Conservation (phyloP, 2,797 vertebrate species). For the Cynodonichthys magdalenae region DNA sequence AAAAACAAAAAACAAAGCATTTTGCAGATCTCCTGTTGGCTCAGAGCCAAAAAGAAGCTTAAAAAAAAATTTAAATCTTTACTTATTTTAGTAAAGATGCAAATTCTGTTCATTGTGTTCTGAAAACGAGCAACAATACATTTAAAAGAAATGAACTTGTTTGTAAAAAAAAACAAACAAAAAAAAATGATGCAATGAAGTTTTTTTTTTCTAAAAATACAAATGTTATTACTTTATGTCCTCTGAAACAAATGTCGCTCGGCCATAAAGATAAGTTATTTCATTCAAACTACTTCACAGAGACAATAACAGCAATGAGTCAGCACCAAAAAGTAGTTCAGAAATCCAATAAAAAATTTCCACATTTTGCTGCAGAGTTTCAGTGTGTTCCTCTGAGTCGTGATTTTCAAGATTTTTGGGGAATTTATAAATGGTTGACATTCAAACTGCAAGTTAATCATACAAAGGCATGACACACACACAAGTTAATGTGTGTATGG, state of each 20-base stretch:
- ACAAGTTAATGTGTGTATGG: conserved; percentile 24
- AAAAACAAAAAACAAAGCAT: not conserved
- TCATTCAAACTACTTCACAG: not conserved
- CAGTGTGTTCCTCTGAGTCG: not conserved
- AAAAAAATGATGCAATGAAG: too few relatives aligned
- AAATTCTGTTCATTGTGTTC: too few relatives aligned
- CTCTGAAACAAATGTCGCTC: not conserved
- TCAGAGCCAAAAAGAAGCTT: not conserved
- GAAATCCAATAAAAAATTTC: not conserved
- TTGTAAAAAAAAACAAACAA: not conserved
- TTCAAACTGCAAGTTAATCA: conserved; percentile 15
- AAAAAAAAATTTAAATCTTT: too few relatives aligned
- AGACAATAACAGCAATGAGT: not conserved
- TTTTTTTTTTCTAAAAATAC: conserved; percentile 7
- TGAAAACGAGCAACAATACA: too few relatives aligned
- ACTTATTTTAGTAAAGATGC: too few relatives aligned
- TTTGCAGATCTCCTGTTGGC: not conserved
- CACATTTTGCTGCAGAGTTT: not conserved
- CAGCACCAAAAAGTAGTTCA: not conserved
- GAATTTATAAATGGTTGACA: conserved; percentile 2
- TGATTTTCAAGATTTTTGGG: not conserved
- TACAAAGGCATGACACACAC: not conserved
- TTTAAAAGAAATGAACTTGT: not conserved
- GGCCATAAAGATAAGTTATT: conserved; percentile 47
- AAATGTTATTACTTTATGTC: conserved; percentile 7